Base-by-base conservation (phyloP, 2,113 vertebrate species). In the Arothron firmamentum region DNA sequence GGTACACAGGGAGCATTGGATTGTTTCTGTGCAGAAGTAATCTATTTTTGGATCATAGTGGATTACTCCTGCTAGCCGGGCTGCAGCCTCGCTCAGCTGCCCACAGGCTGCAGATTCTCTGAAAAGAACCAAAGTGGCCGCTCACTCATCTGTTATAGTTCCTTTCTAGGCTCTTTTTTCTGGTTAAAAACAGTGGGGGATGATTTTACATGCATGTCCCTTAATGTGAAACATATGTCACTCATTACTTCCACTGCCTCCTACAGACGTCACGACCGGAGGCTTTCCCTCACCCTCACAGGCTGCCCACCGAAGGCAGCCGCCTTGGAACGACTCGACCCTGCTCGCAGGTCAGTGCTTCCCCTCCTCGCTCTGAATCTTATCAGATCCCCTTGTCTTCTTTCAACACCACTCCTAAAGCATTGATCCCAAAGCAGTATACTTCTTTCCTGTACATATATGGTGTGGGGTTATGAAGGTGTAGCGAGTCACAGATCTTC, bases 281-380 rank as follows among this genome's bases (percentile, higher is more conserved):
- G 75, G 87, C 85, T 52, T 92, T 93, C 77, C 87, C 92, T 85
- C 91, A 90, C 76, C 82, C 92, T 54, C 91, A 90, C 82, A 85
- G 91, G 19, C 76, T 91, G 47, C 74, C 87, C 63, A 77, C 87
- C 54, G 91, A 93, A 38, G 84, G 81, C 51, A 83, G 76, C 67
- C 89, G 85, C 49, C 82, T 91, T 56, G 89, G 87, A 72, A 67
- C 90, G 73, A 91, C 83, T 78, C 89, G 88, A 62, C 65, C 90
- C 69, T 93, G 91, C 70, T 85, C 84, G 68, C 92, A 93, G 92
- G 93, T 94, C 85, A 84, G 85, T 5, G 5, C 59, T 20, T n/a
- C 20, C 55, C 55, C 31, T 16, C 34, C 34, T 3, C 11, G 9
- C 52, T 46, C 28, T 23, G 42, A 54, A 34, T 16, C 14, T 9